Conservation (phyloP, 2,888 invertebrate species). For the Synergus laeviventris region DNA sequence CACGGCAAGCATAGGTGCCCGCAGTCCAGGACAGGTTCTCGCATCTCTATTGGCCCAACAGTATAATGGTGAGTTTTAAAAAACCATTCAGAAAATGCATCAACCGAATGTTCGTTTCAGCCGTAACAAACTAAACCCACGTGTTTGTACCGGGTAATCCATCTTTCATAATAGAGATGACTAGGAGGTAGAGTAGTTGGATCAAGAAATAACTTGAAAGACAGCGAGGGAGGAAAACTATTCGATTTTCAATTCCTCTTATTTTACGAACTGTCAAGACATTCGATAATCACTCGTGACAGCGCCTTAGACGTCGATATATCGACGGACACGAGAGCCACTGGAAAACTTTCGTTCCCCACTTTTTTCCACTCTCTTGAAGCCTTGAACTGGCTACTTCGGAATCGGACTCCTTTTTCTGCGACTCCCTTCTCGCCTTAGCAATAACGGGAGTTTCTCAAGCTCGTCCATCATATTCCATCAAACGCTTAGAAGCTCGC, state of each 20-base stretch:
- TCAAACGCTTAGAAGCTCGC: constrained; percentile 61
- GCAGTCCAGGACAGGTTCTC: constrained; percentile 67
- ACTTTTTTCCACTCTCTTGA: constrained; percentile 8
- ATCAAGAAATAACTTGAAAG: constrained; percentile 7
- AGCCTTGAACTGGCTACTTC: constrained; percentile 31
- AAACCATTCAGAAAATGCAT: no score
- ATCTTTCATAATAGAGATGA: constrained; percentile 18
- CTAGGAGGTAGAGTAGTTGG: neutral
- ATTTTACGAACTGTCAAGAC: constrained; percentile 40
- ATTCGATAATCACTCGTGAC: constrained; percentile 35
- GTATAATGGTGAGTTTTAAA: constrained; percentile 61
- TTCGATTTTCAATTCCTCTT: constrained; percentile 44
- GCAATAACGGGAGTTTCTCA: constrained; percentile 62
- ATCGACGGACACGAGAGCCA: constrained; percentile 12
- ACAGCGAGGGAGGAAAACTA: constrained; percentile 26
- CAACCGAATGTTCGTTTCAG: neutral
- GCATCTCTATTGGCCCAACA: constrained; percentile 68
- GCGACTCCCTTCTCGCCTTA: constrained; percentile 9
- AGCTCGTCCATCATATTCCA: constrained; percentile 71
- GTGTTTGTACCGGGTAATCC: neutral
- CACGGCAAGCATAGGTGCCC: constrained; percentile 60
- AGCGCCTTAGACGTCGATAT: constrained; percentile 29
- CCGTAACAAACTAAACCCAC: neutral
- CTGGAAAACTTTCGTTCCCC: constrained; percentile 26
- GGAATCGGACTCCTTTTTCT: constrained; percentile 40